Conservation (phyloP, 1,140 invertebrate species). For the Drosophila tani region DNA sequence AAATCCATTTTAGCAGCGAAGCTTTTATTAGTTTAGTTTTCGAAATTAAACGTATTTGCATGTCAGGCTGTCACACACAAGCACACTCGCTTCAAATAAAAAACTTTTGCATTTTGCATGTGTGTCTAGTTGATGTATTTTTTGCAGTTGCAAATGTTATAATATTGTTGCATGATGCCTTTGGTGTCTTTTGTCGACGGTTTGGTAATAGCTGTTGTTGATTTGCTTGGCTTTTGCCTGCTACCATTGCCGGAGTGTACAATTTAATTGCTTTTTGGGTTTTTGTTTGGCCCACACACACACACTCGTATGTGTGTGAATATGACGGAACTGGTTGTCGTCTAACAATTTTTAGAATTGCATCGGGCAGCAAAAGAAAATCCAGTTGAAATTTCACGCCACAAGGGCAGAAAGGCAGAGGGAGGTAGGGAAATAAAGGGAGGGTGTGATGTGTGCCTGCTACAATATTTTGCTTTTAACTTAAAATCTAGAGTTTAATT, state of each 20-base stretch:
- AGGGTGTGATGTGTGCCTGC: slow-evolving; percentile 5
- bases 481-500: slow-evolving; percentile 54
- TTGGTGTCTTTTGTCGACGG: slow-evolving; percentile 60
- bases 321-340: slow-evolving; percentile 75
- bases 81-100: slow-evolving; percentile 45
- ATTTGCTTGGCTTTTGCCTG: slow-evolving; percentile 50
- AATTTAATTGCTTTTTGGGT: slow-evolving; percentile 82
- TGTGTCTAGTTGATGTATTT: slow-evolving; percentile 44
- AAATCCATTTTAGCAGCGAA: slow-evolving; percentile 35
- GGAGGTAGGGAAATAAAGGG: not conserved
- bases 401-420: not conserved
- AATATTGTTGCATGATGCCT: slow-evolving; percentile 73
- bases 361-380: slow-evolving; percentile 34
- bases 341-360: slow-evolving; percentile 62
- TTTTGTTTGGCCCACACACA: slow-evolving; percentile 46
- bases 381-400: slow-evolving; percentile 48
- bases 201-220: slow-evolving; percentile 58
- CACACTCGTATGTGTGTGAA: slow-evolving; percentile 39
- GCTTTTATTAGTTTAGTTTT: slow-evolving; percentile 82
- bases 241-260: slow-evolving; percentile 63
- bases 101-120: slow-evolving; percentile 52
- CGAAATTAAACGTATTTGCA: slow-evolving; percentile 82
- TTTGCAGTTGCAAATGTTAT: slow-evolving; percentile 55
- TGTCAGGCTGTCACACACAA: slow-evolving; percentile 69
- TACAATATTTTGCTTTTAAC: slow-evolving; percentile 83